Conservation (phyloP, 92 coral and sea anemone genomes). For the Zoanthus solanderi region DNA sequence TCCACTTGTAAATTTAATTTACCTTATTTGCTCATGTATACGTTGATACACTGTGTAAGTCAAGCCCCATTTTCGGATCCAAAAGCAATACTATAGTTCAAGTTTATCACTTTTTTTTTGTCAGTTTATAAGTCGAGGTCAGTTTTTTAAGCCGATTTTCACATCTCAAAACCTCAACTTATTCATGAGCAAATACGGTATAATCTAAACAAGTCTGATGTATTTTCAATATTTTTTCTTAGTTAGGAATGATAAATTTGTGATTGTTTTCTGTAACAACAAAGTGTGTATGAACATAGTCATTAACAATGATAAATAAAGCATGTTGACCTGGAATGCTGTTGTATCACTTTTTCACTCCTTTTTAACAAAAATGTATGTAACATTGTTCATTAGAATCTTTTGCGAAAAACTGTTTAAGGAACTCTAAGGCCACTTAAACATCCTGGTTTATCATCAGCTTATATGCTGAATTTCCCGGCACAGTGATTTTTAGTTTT, state of each 20-base stretch:
- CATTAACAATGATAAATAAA: background rate
- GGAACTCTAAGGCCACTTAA: background rate
- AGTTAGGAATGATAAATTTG: no score
- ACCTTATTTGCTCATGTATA: background rate
- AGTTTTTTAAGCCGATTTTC: no score
- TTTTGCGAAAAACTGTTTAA: background rate
- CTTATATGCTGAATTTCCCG: background rate
- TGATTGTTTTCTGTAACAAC: no score
- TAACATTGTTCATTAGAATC: background rate
- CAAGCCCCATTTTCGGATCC: no score
- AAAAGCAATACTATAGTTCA: background rate
- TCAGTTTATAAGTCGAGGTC: background rate
- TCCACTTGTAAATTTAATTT: background rate
- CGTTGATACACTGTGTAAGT: no score
- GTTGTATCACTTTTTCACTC: constrained; percentile 7
- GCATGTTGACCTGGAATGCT: constrained; percentile 8
- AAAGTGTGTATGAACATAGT: no score
- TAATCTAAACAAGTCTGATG: background rate
- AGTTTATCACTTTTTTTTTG: background rate
- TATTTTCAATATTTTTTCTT: no score
- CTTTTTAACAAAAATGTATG: background rate
- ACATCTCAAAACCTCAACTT: no score
- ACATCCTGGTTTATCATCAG: background rate
- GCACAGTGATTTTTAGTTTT: background rate
- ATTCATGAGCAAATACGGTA: background rate